These are phyloP conservation scores for Ceratosolen solmsi DNA, from an alignment of 1,140 invertebrate species.

Conservation along the genomic window DNA sequence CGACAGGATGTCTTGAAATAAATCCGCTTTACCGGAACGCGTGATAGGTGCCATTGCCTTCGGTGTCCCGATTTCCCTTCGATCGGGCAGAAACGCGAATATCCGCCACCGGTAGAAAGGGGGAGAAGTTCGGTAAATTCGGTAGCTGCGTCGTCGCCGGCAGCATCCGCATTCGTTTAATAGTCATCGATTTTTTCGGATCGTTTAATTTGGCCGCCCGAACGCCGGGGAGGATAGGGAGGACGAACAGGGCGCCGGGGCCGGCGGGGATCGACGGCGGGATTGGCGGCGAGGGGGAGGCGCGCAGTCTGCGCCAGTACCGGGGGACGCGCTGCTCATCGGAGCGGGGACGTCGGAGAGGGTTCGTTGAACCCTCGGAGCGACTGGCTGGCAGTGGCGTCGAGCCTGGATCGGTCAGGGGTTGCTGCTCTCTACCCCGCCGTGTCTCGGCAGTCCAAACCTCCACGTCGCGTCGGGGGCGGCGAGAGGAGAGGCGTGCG, in stretches of 20 bases:
- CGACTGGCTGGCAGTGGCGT: constrained; percentile 56
- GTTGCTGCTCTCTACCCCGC: constrained; percentile 46
- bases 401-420: constrained; percentile 55
- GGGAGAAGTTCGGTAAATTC: not conserved
- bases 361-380: constrained; percentile 61
- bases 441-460: too few species aligned
- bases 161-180: constrained; percentile 28
- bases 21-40: too few species aligned
- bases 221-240: too few species aligned
- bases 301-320: not conserved
- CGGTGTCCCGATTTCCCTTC: not conserved
- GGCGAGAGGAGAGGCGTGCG: not conserved
- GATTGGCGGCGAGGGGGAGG: not conserved
- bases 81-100: not conserved
- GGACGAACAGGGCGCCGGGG: not conserved
- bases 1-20: not conserved
- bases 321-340: not conserved
- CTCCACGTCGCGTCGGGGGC: not conserved
- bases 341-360: constrained; percentile 26
- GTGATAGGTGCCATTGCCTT: too few species aligned
- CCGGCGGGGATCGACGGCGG: not conserved
- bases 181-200: constrained; percentile 41
- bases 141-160: not conserved
- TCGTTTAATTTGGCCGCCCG: constrained; percentile 49
- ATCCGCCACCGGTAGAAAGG: too few species aligned